A percentile compares a stretch with the other conserved stretches of the same genome.
phyloP scores from a whole-genome alignment of 2,888 invertebrate species.

The Phrixothrix hirtus region DNA sequence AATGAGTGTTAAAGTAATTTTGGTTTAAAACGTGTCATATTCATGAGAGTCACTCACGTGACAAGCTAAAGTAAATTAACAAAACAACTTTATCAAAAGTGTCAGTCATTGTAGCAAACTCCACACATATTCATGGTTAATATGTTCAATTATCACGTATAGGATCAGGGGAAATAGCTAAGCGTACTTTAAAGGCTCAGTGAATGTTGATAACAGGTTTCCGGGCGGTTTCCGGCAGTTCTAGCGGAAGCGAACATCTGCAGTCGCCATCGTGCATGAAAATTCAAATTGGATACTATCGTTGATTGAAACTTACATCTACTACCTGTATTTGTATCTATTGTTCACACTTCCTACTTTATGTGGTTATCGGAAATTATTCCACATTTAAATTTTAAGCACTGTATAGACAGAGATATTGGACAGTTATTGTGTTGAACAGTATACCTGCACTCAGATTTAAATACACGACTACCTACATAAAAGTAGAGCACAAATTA shows the following conservation, averaged over 20 bases:
- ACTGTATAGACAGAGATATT: constrained; percentile 8
- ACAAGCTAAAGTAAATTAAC: constrained; percentile 13
- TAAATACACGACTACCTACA: constrained; percentile 3
- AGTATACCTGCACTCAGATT: neutral
- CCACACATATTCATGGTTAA: constrained; percentile 35
- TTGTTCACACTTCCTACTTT: constrained; percentile 22
- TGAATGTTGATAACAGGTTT: constrained; percentile 42
- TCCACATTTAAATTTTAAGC: constrained; percentile 22
- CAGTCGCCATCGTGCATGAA: constrained; percentile 41
- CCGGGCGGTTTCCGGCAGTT: constrained; percentile 42
- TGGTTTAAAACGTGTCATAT: constrained; percentile 7
- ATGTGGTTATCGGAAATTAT: constrained; percentile 19
- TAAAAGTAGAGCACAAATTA: neutral
- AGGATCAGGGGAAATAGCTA: constrained; percentile 32
- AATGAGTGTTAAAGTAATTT: constrained; percentile 2
- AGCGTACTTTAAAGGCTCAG: constrained; percentile 33
- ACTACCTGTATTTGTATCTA: constrained; percentile 20
- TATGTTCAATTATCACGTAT: constrained; percentile 36
- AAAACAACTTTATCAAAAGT: constrained; percentile 31
- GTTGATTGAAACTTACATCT: constrained; percentile 25
- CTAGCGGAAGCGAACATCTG: constrained; percentile 38
- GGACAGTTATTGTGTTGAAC: constrained; percentile 12
- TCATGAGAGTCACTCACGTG: constrained; percentile 1
- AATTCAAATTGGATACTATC: constrained; percentile 43
- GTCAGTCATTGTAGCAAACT: constrained; percentile 34